phyloP scores from a whole-genome alignment of 2,888 invertebrate genomes.

The Caenorhabditis zanzibari region DNA sequence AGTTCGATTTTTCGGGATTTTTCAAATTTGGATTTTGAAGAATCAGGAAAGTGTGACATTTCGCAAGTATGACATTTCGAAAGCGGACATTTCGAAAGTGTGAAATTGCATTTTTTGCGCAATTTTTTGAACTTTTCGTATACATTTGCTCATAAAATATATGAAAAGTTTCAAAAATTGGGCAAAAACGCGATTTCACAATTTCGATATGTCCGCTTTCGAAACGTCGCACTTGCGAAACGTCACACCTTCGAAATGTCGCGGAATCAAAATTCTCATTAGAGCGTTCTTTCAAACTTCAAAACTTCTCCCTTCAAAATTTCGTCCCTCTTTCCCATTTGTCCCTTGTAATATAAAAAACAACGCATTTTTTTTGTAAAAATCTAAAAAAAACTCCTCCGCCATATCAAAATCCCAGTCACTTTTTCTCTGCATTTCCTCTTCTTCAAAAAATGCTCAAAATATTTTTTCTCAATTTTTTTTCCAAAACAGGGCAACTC shows the following conservation, averaged over 20 bases:
- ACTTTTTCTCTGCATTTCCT: constrained; percentile 29
- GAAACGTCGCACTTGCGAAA: too few relatives aligned
- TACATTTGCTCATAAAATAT: too few relatives aligned
- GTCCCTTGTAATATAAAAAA: constrained; percentile 40
- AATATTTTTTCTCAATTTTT: background rate
- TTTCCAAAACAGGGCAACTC: constrained; percentile 77
- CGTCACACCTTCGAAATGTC: too few relatives aligned
- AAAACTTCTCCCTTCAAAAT: background rate
- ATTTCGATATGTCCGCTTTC: too few relatives aligned
- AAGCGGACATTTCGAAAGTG: too few relatives aligned
- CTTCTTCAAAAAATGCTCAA: constrained; percentile 15
- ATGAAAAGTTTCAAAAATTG: too few relatives aligned
- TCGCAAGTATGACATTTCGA: background rate
- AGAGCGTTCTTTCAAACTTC: background rate
- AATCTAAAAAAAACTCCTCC: constrained; percentile 4
- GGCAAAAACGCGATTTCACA: too few relatives aligned
- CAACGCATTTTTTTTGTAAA: constrained; percentile 24
- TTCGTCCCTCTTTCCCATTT: background rate
- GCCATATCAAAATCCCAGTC: constrained; percentile 51
- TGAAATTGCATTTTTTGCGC: too few relatives aligned
- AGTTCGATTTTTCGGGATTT: too few relatives aligned
- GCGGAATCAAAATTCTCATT: background rate
- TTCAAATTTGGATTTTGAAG: too few relatives aligned
- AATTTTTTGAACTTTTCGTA: too few relatives aligned
- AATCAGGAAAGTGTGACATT: too few relatives aligned